phyloP scores from a whole-genome alignment of 2,888 invertebrate genomes.

The Brachyopa scutellaris region DNA sequence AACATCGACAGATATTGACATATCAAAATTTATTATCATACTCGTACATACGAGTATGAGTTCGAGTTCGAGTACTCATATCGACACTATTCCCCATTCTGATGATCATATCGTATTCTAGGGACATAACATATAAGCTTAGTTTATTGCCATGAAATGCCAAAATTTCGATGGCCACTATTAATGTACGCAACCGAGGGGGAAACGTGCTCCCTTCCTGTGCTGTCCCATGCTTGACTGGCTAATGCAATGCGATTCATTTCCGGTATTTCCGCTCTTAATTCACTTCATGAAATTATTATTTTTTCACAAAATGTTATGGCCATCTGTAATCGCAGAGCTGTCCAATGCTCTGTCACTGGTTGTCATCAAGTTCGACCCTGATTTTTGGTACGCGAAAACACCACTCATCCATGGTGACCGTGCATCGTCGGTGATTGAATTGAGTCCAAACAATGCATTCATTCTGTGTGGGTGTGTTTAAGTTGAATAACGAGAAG shows the following conservation, averaged over 20 bases:
- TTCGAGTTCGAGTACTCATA: no score
- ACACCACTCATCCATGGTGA: neutral
- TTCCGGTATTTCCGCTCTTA: conserved; percentile 34
- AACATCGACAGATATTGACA: conserved; percentile 51
- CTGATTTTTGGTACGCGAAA: neutral
- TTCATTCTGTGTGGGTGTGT: no score
- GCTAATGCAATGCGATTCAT: conserved; percentile 36
- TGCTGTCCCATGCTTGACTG: neutral
- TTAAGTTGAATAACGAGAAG: conserved; percentile 3
- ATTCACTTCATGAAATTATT: conserved; percentile 37
- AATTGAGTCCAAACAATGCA: conserved; percentile 22
- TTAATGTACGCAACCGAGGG: neutral
- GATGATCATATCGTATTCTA: conserved; percentile 28
- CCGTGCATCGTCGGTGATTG: conserved; percentile 11
- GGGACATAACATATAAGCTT: no score
- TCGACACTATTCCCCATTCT: neutral
- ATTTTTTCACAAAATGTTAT: conserved; percentile 12
- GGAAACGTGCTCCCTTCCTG: conserved; percentile 25
- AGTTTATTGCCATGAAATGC: conserved; percentile 33
- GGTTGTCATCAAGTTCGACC: conserved; percentile 22
- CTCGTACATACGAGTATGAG: no score
- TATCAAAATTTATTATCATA: conserved; percentile 41
- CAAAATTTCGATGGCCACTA: conserved; percentile 8
- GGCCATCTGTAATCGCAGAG: neutral
- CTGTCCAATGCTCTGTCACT: conserved; percentile 11